phyloP scores from a whole-genome alignment of 2,113 vertebrate species.

The Marmota flaviventris region DNA sequence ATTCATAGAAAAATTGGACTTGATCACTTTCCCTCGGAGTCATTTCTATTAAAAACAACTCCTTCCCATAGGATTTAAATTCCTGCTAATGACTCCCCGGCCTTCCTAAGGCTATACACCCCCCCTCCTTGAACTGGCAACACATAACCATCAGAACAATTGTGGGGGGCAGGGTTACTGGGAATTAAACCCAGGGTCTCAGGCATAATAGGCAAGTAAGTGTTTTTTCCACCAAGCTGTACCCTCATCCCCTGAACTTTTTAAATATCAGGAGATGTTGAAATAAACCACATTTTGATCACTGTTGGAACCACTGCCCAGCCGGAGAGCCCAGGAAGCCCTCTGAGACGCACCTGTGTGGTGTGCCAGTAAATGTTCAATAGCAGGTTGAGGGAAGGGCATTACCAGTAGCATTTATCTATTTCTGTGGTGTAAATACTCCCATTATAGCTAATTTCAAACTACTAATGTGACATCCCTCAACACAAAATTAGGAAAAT shows the following conservation, averaged over 20 bases:
- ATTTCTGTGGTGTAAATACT: background rate
- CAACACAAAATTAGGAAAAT: background rate
- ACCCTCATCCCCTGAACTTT: background rate
- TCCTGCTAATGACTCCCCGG: too few species aligned
- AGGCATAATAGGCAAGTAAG: background rate
- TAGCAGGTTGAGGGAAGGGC: background rate
- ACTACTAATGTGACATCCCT: background rate
- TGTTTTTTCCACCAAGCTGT: background rate
- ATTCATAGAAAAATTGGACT: background rate
- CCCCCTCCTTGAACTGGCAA: background rate
- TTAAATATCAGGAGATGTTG: background rate
- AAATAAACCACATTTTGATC: background rate
- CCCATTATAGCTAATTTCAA: background rate
- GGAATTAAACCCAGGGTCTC: background rate
- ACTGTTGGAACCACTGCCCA: background rate
- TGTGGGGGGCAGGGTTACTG: background rate
- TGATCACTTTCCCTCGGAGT: background rate
- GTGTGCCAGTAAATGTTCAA: background rate
- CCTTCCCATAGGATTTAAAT: too few species aligned
- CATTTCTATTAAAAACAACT: constrained; percentile 26
- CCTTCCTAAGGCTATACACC: too few species aligned
- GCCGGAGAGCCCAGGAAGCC: background rate
- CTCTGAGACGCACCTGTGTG: background rate
- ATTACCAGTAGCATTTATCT: background rate
- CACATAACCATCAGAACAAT: background rate